Percentiles rank a stretch among this genome's conserved stretches.
These are phyloP conservation scores for Trinectes maculatus DNA, from an alignment of 2,113 vertebrate genomes.

Conservation along the genomic window DNA sequence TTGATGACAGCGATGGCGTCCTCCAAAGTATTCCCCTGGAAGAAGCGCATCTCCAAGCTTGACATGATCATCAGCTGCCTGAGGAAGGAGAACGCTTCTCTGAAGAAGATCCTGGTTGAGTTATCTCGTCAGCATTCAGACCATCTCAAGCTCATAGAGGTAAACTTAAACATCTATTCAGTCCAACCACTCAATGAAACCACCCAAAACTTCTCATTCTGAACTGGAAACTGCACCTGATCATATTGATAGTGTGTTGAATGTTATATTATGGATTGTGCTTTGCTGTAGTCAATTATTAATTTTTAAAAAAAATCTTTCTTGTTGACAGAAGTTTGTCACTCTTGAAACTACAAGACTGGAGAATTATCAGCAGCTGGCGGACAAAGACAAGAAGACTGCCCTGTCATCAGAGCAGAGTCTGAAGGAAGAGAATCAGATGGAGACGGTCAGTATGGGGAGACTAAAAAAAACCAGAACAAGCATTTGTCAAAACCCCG, in stretches of 20 bases:
- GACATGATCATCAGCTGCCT: constrained; percentile 65
- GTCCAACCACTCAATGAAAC: neutral
- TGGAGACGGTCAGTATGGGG: constrained; percentile 44
- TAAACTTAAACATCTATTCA: constrained; percentile 48
- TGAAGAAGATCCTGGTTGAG: constrained; percentile 52
- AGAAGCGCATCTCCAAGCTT: constrained; percentile 33
- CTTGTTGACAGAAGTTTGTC: constrained; percentile 82
- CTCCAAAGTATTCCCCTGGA: constrained; percentile 12
- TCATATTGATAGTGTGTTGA: too few relatives aligned
- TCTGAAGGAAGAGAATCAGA: constrained; percentile 7
- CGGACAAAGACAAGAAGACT: constrained; percentile 79
- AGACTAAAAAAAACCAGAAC: constrained; percentile 75
- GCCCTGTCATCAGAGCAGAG: constrained; percentile 74
- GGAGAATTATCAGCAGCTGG: constrained; percentile 71
- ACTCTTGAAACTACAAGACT: constrained; percentile 79
- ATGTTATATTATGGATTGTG: too few relatives aligned
- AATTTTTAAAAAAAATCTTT: too few relatives aligned
- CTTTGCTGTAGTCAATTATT: too few relatives aligned
- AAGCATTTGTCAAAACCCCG: constrained; percentile 79
- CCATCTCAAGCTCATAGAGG: constrained; percentile 80
- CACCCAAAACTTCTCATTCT: too few relatives aligned
- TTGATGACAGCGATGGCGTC: constrained; percentile 37
- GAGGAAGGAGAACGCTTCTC: constrained; percentile 69
- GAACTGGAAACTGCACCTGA: neutral
- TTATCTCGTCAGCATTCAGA: constrained; percentile 56